phyloP scores from a whole-genome alignment of 2,797 vertebrate species.

The Leptoclinus maculatus region DNA sequence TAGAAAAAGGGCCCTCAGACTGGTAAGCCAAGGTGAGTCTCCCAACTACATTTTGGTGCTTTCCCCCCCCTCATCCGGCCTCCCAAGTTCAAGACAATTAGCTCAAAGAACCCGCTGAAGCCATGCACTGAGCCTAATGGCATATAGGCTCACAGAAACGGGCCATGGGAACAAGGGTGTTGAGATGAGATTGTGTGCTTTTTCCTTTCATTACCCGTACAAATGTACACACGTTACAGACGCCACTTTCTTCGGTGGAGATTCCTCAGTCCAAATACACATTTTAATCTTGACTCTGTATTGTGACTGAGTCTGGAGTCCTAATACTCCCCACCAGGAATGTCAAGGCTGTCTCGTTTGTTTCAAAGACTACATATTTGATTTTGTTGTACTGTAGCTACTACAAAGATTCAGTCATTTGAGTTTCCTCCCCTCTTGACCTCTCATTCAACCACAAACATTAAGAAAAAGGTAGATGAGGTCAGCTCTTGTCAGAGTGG shows the following conservation, averaged over 20 bases:
- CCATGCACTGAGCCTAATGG: constrained; percentile 12
- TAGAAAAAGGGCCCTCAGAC: constrained; percentile 37
- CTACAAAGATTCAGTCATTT: constrained; percentile 9
- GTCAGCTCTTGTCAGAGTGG: constrained; percentile 48
- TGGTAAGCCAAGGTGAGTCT: constrained; percentile 43
- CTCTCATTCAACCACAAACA: constrained; percentile 26
- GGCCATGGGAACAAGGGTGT: constrained; percentile 5
- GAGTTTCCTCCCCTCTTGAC: constrained; percentile 4
- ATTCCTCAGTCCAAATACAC: constrained; percentile 22
- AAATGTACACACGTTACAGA: not conserved
- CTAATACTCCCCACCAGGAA: constrained; percentile 55
- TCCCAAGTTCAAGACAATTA: constrained; percentile 62
- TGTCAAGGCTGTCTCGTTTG: constrained; percentile 60
- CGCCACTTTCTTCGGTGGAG: not conserved
- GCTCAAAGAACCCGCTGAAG: constrained; percentile 34
- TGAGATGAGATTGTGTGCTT: not conserved
- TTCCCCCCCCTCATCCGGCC: constrained; percentile 24
- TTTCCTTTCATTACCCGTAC: not conserved
- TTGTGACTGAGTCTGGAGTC: constrained; percentile 2
- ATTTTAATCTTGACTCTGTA: constrained; percentile 17
- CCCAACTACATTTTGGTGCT: constrained; percentile 20
- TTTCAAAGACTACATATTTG: constrained; percentile 18
- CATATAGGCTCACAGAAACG: constrained; percentile 7
- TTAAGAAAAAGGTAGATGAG: constrained; percentile 15
- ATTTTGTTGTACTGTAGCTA: constrained; percentile 43